Evolutionary conservation across 2,797 vertebrate species (phyloP), one percentile per base, ranked within the genome.

Genomic region (Merluccius polli): DNA sequence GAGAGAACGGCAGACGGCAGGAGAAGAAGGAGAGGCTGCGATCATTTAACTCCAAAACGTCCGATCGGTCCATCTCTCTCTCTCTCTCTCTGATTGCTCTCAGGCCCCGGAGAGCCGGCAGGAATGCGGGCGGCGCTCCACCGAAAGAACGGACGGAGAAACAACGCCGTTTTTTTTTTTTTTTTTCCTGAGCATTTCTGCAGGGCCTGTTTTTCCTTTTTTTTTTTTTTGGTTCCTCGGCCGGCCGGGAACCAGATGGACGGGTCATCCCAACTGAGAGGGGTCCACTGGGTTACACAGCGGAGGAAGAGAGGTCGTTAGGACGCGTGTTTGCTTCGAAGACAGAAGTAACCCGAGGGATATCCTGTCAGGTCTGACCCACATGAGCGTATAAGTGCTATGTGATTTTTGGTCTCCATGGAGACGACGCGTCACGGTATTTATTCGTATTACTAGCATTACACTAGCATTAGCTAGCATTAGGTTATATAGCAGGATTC

Each of bases 51-150:
- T 86, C 82, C 31, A 81, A 77, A 87, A 83, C 87, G 88, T 91
- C 85, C 88, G 90, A 89, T 81, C 80, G 89, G 87, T 90, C 87
- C 84, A 83, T 86, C 78, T 77, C 84, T 84, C 77, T 87, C 87
- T 91, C 88, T 84, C 85, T 85, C 78, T 77, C 84, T 83, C 77
- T 87, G 88, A 92, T 89, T 87, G 87, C 84, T 89, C 88, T 85
- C 89, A 92, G 90, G 85, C 84, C 86, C 87, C 78, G 78, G 91
- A 88, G 85, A 90, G 86, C 87, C 88, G 88, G 84, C 89, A 90
- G 89, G 91, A 92, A 92, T 93, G 79, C 89, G 86, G 92, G 90
- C 90, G 76, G 90, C 89, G 79, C 73, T 2, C 69, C 82, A 87
- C 89, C 90, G 92, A 84, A 71, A 80, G 79, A 88, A 83, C 79